phyloP scores from a whole-genome alignment of 2,797 vertebrate species.

The Myioborus miniatus region DNA sequence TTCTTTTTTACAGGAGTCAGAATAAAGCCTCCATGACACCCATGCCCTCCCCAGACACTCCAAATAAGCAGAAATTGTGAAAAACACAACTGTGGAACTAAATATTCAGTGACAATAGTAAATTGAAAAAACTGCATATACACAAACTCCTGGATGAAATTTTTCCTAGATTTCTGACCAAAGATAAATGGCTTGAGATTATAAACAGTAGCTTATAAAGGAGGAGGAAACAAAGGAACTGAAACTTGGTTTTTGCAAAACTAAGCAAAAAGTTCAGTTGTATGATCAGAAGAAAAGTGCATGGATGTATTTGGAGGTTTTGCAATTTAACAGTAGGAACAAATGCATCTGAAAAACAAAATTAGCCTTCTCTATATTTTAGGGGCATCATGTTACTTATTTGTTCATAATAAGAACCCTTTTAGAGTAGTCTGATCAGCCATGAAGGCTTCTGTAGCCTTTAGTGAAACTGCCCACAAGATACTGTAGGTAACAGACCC shows the following conservation, averaged over 20 bases:
- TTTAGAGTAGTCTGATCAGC: not conserved
- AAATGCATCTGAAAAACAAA: not conserved
- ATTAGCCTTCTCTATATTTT: not conserved
- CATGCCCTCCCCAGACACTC: not conserved
- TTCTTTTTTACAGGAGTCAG: not conserved
- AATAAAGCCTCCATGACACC: not conserved
- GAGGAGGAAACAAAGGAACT: not conserved
- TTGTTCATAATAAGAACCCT: not conserved
- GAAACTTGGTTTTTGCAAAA: not conserved
- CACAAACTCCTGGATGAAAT: not conserved
- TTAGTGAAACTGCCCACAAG: not conserved
- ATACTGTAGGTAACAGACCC: not conserved
- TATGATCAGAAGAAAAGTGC: not conserved
- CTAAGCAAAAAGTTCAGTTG: not conserved
- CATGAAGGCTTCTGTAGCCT: fast-evolving
- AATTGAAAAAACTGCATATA: not conserved
- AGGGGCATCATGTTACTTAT: not conserved
- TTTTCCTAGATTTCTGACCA: not conserved
- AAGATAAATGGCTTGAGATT: not conserved
- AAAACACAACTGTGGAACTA: not conserved
- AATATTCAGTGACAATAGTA: not conserved
- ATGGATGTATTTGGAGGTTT: not conserved
- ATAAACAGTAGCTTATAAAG: not conserved
- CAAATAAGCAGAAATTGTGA: not conserved
- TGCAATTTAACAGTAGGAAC: not conserved